Conservation (phyloP, 2,888 invertebrate species). For the Harpalus rufipes region DNA sequence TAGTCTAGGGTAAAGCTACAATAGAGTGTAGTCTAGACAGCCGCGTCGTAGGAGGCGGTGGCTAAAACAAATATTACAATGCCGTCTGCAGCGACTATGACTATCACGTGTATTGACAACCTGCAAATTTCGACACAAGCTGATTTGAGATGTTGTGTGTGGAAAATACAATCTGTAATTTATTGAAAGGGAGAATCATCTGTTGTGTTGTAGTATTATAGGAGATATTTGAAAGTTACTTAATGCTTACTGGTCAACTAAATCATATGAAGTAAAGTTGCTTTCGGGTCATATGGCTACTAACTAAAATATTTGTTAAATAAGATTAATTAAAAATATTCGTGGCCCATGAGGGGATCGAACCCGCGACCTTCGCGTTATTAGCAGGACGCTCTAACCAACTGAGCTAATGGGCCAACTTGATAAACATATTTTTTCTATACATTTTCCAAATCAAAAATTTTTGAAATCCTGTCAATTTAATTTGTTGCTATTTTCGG, state of each 20-base stretch:
- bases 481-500: too few relatives aligned
- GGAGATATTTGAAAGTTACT: too few relatives aligned
- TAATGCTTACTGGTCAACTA: too few relatives aligned
- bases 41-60: background rate
- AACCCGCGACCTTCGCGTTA: slow-evolving; percentile 88
- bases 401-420: slow-evolving; percentile 79
- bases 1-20: background rate
- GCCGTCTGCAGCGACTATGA: background rate
- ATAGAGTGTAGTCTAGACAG: background rate
- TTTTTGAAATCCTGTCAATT: too few relatives aligned
- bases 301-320: too few relatives aligned
- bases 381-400: slow-evolving; percentile 89
- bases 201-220: too few relatives aligned
- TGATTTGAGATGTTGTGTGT: background rate
- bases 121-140: background rate
- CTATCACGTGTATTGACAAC: slow-evolving; percentile 24
- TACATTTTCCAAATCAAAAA: too few relatives aligned
- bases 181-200: too few relatives aligned
- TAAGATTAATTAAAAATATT: background rate
- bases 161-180: too few relatives aligned
- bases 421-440: background rate
- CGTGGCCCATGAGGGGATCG: slow-evolving; percentile 84
- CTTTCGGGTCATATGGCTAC: too few relatives aligned
- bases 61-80: slow-evolving; percentile 21
- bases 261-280: too few relatives aligned